A percentile compares a stretch with the other conserved stretches of the same genome.
Conservation (phyloP, 2,113 vertebrate species). For the Eptatretus burgeri region DNA sequence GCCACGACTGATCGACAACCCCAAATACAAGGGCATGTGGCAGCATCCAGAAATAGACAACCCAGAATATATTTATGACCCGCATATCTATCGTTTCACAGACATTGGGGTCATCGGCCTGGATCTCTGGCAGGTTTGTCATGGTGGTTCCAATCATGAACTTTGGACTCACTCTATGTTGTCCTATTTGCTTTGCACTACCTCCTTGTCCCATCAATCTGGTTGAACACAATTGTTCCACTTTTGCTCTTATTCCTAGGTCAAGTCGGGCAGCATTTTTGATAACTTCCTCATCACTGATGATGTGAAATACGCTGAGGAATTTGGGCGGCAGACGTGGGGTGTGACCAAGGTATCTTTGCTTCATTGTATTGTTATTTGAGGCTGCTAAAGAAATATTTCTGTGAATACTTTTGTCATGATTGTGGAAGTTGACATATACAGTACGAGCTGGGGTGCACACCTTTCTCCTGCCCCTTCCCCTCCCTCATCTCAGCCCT, state of each 20-base stretch:
- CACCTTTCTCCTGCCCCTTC: too few species aligned
- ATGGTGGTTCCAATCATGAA: neutral
- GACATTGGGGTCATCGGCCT: conserved; percentile 30
- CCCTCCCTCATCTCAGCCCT: too few species aligned
- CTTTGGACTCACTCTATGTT: neutral
- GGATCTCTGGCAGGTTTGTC: conserved; percentile 32
- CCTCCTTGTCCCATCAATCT: too few species aligned
- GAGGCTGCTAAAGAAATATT: too few species aligned
- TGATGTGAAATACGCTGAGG: conserved; percentile 31
- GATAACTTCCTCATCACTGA: conserved; percentile 40
- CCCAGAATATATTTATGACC: conserved; percentile 29
- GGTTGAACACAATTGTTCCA: too few species aligned
- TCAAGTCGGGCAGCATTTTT: conserved; percentile 42
- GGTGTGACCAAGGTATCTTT: conserved; percentile 23
- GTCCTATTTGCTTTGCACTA: too few species aligned
- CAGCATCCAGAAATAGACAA: conserved; percentile 42
- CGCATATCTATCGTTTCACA: conserved; percentile 27
- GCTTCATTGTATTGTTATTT: too few species aligned
- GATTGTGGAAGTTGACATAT: too few species aligned
- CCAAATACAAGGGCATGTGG: conserved; percentile 35
- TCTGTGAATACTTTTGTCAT: too few species aligned
- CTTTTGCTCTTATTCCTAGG: conserved; percentile 15
- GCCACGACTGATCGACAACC: conserved; percentile 29
- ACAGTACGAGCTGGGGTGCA: too few species aligned
- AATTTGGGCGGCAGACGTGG: conserved; percentile 30